These are phyloP conservation scores for Apoda limacodes DNA, from an alignment of 2,888 invertebrate genomes.

Conservation along the genomic window DNA sequence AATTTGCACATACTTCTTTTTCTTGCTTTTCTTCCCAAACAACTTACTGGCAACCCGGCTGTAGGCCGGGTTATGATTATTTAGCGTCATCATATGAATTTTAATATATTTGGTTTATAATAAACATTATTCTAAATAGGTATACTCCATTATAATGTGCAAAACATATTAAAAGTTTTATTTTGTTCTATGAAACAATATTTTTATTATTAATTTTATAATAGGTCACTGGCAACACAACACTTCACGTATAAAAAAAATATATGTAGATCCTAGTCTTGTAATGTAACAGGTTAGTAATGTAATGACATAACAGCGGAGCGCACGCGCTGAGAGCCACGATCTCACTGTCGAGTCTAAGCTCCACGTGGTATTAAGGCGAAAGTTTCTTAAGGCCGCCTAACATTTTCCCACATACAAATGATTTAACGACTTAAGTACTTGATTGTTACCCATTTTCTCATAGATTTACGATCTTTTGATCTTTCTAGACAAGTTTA, in stretches of 20 bases:
- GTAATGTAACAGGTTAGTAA: no score
- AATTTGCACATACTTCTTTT: conserved; percentile 50
- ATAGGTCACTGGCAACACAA: no score
- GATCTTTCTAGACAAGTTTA: no score
- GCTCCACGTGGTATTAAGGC: conserved; percentile 46
- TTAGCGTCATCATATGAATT: conserved; percentile 54
- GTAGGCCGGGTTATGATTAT: conserved; percentile 40
- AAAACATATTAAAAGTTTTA: no score
- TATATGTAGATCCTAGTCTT: no score
- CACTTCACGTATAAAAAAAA: no score
- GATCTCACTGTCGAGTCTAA: conserved; percentile 45
- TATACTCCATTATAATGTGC: no score
- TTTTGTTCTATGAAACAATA: no score
- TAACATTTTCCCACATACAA: conserved; percentile 28
- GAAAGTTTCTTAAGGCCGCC: conserved; percentile 40
- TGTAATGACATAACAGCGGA: conserved; percentile 26
- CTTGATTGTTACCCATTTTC: conserved; percentile 19
- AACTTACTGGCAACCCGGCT: conserved; percentile 46
- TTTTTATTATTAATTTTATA: no score
- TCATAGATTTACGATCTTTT: conserved; percentile 24
- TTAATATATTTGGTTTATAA: no score
- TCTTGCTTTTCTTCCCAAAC: conserved; percentile 57
- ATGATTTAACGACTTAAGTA: conserved; percentile 30
- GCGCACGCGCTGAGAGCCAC: conserved; percentile 35
- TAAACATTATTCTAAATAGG: no score